These are phyloP conservation scores for Probosciger aterrimus DNA, from an alignment of 2,113 vertebrate genomes.

Conservation along the genomic window DNA sequence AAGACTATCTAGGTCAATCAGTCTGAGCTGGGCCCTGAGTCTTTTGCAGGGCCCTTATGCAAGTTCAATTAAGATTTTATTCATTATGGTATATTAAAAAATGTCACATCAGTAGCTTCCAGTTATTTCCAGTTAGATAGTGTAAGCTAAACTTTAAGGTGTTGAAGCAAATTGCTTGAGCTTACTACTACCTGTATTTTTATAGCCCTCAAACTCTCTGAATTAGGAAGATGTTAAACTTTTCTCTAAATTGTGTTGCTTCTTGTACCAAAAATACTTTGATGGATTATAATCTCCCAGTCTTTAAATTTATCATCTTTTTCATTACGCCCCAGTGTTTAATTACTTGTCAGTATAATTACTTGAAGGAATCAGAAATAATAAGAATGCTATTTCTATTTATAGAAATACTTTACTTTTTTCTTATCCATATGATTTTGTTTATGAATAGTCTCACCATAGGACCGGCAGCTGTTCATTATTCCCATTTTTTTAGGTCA, in stretches of 20 bases:
- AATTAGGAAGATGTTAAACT: background rate
- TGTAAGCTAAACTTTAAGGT: background rate
- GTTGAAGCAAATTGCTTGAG: background rate
- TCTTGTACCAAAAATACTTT: background rate
- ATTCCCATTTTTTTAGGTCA: background rate
- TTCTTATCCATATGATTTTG: background rate
- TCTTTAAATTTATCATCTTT: background rate
- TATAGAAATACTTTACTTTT: background rate
- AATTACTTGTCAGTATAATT: background rate
- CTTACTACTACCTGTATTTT: background rate
- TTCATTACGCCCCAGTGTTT: fast-evolving
- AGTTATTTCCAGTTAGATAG: background rate
- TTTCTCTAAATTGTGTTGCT: background rate
- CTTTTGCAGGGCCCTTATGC: background rate
- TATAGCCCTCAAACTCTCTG: background rate
- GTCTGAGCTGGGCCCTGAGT: too few relatives aligned
- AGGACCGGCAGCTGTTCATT: background rate
- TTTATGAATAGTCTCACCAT: background rate
- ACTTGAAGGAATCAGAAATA: background rate
- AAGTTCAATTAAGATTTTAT: background rate
- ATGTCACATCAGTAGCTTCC: background rate
- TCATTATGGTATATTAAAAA: background rate
- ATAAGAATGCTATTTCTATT: background rate
- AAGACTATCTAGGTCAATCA: background rate
- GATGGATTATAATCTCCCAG: background rate